A percentile compares a stretch with the other conserved stretches of the same genome.
Conservation (phyloP, 2,113 vertebrate species). For the Diadophis punctatus region DNA sequence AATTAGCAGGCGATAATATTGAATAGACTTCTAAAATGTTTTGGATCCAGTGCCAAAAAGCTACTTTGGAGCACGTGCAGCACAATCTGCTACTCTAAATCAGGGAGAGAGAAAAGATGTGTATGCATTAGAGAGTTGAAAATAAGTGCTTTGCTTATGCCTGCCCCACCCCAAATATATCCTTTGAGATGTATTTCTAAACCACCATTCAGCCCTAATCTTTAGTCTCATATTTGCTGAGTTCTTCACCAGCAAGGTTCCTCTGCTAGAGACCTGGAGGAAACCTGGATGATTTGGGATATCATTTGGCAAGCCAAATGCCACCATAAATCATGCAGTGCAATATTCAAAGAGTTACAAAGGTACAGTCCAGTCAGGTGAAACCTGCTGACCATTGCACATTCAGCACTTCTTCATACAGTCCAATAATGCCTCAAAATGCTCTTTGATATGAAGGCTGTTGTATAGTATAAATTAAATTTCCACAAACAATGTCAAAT, state of each 20-base stretch:
- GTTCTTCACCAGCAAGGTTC: background rate
- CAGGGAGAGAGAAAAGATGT: background rate
- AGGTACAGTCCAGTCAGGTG: background rate
- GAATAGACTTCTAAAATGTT: background rate
- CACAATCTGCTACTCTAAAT: background rate
- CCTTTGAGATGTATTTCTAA: background rate
- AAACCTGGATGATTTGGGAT: background rate
- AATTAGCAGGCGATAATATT: background rate
- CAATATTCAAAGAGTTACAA: background rate
- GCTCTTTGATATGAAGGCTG: conserved; percentile 3
- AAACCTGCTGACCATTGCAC: background rate
- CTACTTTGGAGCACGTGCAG: background rate
- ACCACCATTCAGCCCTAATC: background rate
- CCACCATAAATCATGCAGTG: background rate
- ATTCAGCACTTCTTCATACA: background rate
- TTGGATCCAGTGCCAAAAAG: background rate
- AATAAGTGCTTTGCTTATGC: background rate
- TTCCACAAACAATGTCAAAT: background rate
- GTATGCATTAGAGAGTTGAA: background rate
- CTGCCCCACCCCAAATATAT: background rate
- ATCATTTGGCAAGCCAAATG: background rate
- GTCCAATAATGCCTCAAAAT: conserved; percentile 23
- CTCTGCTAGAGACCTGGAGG: background rate
- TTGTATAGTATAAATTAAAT: conserved; percentile 6
- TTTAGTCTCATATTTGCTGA: background rate